Evolutionary conservation across 2,888 invertebrate genomes (phyloP).

Genomic region (Ophraella communa): DNA sequence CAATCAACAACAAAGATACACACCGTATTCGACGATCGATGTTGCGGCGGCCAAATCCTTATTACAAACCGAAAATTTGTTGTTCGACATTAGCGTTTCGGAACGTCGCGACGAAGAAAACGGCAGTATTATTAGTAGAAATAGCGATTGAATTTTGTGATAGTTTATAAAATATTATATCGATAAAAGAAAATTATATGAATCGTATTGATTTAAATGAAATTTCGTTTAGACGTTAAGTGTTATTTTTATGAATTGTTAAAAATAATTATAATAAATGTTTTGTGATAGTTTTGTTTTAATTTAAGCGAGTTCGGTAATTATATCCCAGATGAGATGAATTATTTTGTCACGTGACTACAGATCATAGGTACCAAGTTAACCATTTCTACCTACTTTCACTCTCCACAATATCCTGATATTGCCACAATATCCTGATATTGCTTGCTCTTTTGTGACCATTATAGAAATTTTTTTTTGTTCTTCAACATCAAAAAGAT

Average conservation of each 20-base stretch:
- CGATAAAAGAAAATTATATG: not conserved
- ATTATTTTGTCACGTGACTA: too few relatives aligned
- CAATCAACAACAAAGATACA: constrained; percentile 30
- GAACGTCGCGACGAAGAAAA: constrained; percentile 18
- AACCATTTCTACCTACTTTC: too few relatives aligned
- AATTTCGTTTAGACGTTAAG: not conserved
- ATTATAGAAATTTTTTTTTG: too few relatives aligned
- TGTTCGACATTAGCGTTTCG: constrained; percentile 29
- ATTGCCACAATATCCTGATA: too few relatives aligned
- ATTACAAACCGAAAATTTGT: constrained; percentile 31
- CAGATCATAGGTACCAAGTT: too few relatives aligned
- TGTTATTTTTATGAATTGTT: constrained; percentile 12
- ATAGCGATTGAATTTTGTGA: constrained; percentile 18
- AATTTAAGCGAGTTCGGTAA: too few relatives aligned
- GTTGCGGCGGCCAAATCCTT: constrained; percentile 30
- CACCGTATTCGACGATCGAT: constrained; percentile 34
- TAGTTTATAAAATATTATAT: not conserved
- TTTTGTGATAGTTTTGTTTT: constrained; percentile 11
- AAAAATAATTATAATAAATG: not conserved
- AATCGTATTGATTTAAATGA: not conserved
- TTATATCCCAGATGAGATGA: too few relatives aligned
- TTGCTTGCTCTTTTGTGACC: too few relatives aligned
- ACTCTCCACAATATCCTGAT: too few relatives aligned
- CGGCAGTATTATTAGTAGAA: constrained; percentile 23
- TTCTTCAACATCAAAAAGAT: too few relatives aligned